Conservation (phyloP, 2,888 invertebrate species). For the Rhorus exstirpatorius region DNA sequence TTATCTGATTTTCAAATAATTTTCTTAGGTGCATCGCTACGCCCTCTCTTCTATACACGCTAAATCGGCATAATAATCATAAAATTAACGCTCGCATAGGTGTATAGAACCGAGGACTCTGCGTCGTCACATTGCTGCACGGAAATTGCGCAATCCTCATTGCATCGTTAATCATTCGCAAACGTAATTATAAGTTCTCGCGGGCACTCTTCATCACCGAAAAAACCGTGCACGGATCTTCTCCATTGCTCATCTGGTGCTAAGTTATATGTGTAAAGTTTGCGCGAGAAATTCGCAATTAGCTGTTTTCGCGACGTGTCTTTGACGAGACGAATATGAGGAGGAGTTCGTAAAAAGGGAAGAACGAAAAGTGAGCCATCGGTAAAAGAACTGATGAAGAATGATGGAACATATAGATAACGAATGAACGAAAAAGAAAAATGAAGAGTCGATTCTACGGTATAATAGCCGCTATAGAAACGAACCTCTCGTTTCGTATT, state of each 20-base stretch:
- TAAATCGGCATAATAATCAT: too few species aligned
- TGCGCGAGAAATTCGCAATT: slow-evolving; percentile 51
- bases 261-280: slow-evolving; percentile 59
- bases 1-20: too few species aligned
- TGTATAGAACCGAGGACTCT: too few species aligned
- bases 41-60: too few species aligned
- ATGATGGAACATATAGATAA: slow-evolving; percentile 14
- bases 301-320: slow-evolving; percentile 46
- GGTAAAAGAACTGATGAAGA: slow-evolving; percentile 14
- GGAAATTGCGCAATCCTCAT: too few species aligned
- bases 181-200: too few species aligned
- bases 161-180: too few species aligned
- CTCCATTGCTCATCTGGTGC: slow-evolving; percentile 16
- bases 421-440: slow-evolving; percentile 34
- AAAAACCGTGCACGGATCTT: too few species aligned
- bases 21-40: too few species aligned
- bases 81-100: too few species aligned
- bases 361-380: slow-evolving; percentile 6
- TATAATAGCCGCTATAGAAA: slow-evolving; percentile 23
- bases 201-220: too few species aligned
- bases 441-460: slow-evolving; percentile 32
- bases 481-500: slow-evolving; percentile 69
- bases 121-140: too few species aligned
- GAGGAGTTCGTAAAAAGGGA: slow-evolving; percentile 19
- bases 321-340: slow-evolving; percentile 43